Base-by-base conservation (phyloP, 2,888 invertebrate genomes). In the Heteropelma amictum region DNA sequence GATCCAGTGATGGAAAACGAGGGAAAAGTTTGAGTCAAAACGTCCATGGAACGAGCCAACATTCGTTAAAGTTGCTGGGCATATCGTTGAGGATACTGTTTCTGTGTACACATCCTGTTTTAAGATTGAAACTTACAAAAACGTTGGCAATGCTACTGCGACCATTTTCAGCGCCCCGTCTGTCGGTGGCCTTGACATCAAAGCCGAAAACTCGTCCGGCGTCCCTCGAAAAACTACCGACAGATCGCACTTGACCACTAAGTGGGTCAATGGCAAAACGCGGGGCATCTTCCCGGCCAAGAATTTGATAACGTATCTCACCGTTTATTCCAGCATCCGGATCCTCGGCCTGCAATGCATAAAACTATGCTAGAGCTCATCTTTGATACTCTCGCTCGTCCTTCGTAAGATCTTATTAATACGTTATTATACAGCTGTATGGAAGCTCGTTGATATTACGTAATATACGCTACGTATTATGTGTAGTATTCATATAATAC, bases 131-230 rank as follows among this genome's bases (percentile, higher is more conserved):
- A 92, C 94, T 93, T 88, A 95, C 96, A 87, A 96, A 95, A 71
- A 96, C 95, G 87, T 96, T 96, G 58, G 95, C 94, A 78, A 96
- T 96, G 53, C 95, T 93, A 6, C 96, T 96, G 73, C 93, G 93
- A 1, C 96, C 96, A 83, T 95, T 94, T 83, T 95, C 95, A 45
- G 94, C 94, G 0, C 96, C 96, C 21, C 92, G 90, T 69, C 93
- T 92, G 86, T 97, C 96, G 0, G 95, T 96, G 7, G 96, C 97
- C 89, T 96, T 96, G 7, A 96, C 95, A 89, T 96, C 96, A 83
- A 96, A 96, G 0, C 96, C 95, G 84, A 94, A 96, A 42, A 96
- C 94, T 77, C 93, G 91, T 0, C 95, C 95, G 14, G 93, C 93
- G 79, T 94, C 94, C 60, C 92, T 90, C 0, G 92, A 90, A 69